These are phyloP conservation scores for Babylonia areolata DNA, from an alignment of 1,140 invertebrate species.

Conservation along the genomic window DNA sequence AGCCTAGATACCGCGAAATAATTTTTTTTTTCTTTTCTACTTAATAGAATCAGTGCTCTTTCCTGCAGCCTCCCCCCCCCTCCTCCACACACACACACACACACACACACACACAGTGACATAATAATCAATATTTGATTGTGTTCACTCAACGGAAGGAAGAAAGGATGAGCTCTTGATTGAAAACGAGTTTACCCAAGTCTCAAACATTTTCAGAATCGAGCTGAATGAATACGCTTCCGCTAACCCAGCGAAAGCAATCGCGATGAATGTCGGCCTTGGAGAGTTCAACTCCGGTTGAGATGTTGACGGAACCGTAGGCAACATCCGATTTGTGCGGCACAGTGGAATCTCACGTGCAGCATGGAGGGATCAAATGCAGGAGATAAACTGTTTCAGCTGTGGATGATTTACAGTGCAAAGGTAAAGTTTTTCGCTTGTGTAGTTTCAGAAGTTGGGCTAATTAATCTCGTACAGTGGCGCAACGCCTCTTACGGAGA, in stretches of 20 bases:
- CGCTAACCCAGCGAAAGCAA: not conserved
- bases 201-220: not conserved
- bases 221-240: not conserved
- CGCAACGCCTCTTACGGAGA: conserved; percentile 8
- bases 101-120: too few relatives aligned
- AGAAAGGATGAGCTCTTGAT: too few relatives aligned
- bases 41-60: too few relatives aligned
- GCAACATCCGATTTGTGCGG: not conserved
- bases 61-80: too few relatives aligned
- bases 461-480: not conserved
- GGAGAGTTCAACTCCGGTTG: not conserved
- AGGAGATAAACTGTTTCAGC: conserved; percentile 58
- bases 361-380: conserved; percentile 53
- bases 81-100: too few relatives aligned
- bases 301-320: not conserved
- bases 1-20: too few relatives aligned
- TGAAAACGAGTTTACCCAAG: not conserved
- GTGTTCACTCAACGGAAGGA: too few relatives aligned
- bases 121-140: too few relatives aligned
- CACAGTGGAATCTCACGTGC: not conserved
- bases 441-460: too few relatives aligned
- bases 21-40: too few relatives aligned
- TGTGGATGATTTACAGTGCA: conserved; percentile 61
- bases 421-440: conserved; percentile 50
- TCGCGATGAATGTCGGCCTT: not conserved